Base-by-base conservation (phyloP, 53 echinoderm and acorn worm genomes). In the Holothuria leucospilota region DNA sequence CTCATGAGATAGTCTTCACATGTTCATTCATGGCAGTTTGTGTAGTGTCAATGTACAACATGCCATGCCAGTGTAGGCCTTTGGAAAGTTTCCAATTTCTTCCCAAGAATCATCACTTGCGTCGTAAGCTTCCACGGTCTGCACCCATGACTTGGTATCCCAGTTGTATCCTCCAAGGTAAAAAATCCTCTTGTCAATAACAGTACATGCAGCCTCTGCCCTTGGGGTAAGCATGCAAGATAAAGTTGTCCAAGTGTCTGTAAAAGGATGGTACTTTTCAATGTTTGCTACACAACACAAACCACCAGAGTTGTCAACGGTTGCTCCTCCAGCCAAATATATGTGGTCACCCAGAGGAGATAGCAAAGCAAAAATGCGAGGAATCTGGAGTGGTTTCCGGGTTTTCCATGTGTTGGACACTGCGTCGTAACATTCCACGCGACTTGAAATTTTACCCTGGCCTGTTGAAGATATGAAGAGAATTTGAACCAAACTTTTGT, bases 151-250 rank as follows among this genome's bases (percentile, higher is more conserved):
- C 81, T 93, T 91, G n/a, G 61, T 74, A 59, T 96, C 96, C 96
- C 96, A 96, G 87, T 89, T 95, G 68, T 96, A 96, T 29, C 96
- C 96, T 49, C 96, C 96, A 7, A 96, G 24, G 8, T 93, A 69
- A 73, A 93, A 93, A 85, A 96, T 96, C 40, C 71, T 77, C 61
- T 82, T 86, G 21, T 91, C 90, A 2, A 92, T 83, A 10, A 94
- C 93, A 56, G 92, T 86, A 58, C 91, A 79, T 2, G 94, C 88
- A 12, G 92, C 90, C 61, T 96, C 96, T 26, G 96, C 96, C 0
- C 96, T 78, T 14, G 96, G 94, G 39, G 89, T 89, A 13, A 52
- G 24, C 93, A 96, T 90, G 9, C 65, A 25, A 1, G 87, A 64
- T 26, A 96, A 82, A 20, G 66, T 64, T 15, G 65, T 87, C 96